Evolutionary conservation across 53 echinoderm and acorn worm species (phyloP), one percentile per base, ranked within the genome.

Genomic region (Arbacia lixula): DNA sequence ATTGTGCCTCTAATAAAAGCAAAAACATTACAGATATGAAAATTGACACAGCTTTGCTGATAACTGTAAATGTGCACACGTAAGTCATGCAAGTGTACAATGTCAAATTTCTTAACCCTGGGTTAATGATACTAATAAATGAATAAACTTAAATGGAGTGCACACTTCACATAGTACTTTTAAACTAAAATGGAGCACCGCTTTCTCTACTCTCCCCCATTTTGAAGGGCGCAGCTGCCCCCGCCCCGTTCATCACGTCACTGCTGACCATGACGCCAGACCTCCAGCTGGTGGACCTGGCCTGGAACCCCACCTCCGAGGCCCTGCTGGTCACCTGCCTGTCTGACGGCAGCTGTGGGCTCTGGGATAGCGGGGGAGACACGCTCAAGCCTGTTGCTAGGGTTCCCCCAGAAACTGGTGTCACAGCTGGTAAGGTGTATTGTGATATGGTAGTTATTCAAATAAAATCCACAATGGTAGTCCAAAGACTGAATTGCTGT

Each of bases 401-500:
- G 8, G 52, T 92, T 2, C 84, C 87, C 3, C 16, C 28, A 9
- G 89, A 80, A 6, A 42, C 85, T 12, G 87, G 81, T n/a, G 74
- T 75, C n/a, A 91, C 75, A 52, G 95, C 99, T 54, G 84, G 99
- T 99, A 82, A 78, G 91, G n/a, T n/a, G n/a, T n/a, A n/a, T n/a
- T n/a, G n/a, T n/a, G n/a, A n/a, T n/a, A n/a, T n/a, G n/a, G n/a
- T n/a, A n/a, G n/a, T n/a, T n/a, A n/a, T n/a, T n/a, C n/a, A n/a
- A n/a, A n/a, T n/a, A n/a, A n/a, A n/a, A n/a, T n/a, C n/a, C n/a
- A n/a, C n/a, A n/a, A n/a, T n/a, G n/a, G n/a, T n/a, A n/a, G n/a
- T n/a, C n/a, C n/a, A n/a, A n/a, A n/a, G n/a, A n/a, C n/a, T n/a
- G n/a, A n/a, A n/a, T n/a, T n/a, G n/a, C n/a, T n/a, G n/a, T n/a